Evolutionary conservation across 1,140 invertebrate genomes (phyloP), one percentile per base, ranked within the genome.

Genomic region (Pinna nobilis): DNA sequence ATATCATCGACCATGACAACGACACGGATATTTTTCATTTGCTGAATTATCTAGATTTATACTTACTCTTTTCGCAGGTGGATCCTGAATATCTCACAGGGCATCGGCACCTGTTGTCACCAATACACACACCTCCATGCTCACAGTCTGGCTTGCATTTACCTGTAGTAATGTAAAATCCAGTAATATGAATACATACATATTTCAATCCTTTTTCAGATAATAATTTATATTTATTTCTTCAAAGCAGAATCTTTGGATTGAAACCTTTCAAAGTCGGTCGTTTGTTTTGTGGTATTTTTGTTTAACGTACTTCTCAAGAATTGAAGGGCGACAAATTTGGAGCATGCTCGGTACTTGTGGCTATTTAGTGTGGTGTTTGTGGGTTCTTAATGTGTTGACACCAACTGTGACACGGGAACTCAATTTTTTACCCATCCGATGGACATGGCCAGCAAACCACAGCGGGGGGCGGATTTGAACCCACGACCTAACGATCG

Each of bases 101-200:
- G 55, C 72, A 74, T 4, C 59, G 55, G 49, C 72, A 74, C 55
- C 63, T 74, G 47, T 74, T 69, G n/a, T 63, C 32, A 15, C 65
- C 72, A 68, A 74, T 64, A 63, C 72, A 74, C 1, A 67, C 39
- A 32, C 72, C 72, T n/a, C 72, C 72, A 41, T 74, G 57, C 63
- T 68, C 47, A 61, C 72, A 68, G n/a, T 61, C 39, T 3, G 65
- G 65, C 50, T 64, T 68, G 55, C 72, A 74, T 47, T 55, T 61
- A 53, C 72, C 72, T 74, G 49, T 28, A 28, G 39, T 3, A 37
- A 41, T 20, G 2, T 32, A 13, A 53, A 11, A 33, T 32, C 20
- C 28, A 15, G 33, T 59, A 59, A 53, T 13, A 53, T 37, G 1
- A 23, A 44, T 9, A n/a, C 9, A 9, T n/a, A n/a, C 9, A n/a